Evolutionary conservation across 2,113 vertebrate genomes (phyloP).

Genomic region (Pteronura brasiliensis): DNA sequence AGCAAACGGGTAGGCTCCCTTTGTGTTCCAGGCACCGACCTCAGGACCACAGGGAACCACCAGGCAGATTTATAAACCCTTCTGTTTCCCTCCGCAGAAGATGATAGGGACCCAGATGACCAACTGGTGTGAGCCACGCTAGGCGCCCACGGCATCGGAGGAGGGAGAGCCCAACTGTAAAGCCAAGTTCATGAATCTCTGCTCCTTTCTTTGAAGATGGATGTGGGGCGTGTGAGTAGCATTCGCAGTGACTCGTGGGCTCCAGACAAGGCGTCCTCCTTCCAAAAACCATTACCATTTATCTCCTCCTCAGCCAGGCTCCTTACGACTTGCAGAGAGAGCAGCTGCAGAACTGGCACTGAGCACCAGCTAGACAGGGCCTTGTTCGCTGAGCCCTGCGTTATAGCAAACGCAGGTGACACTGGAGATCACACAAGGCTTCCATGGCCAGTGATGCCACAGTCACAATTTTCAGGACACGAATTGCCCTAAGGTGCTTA

Average conservation of each 20-base stretch:
- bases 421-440: fast-evolving
- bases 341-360: not conserved
- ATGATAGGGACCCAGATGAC: not conserved
- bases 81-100: not conserved
- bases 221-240: not conserved
- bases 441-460: fast-evolving
- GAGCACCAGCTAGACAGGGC: not conserved
- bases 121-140: not conserved
- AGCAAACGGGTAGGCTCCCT: not conserved
- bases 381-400: not conserved
- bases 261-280: not conserved
- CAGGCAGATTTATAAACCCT: not conserved
- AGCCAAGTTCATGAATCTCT: constrained; percentile 20
- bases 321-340: constrained; percentile 19
- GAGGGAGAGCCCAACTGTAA: not conserved
- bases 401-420: not conserved
- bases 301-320: constrained; percentile 38
- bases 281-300: constrained; percentile 1
- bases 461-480: not conserved
- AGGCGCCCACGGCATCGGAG: not conserved
- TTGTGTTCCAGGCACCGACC: not conserved
- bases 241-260: not conserved
- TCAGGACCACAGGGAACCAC: fast-evolving
- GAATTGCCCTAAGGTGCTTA: not conserved
- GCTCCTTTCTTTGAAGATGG: not conserved